A percentile compares a stretch with the other conserved stretches of the same genome.
Evolutionary conservation across 2,113 vertebrate genomes (phyloP).

Genomic region (Tetrao urogallus): DNA sequence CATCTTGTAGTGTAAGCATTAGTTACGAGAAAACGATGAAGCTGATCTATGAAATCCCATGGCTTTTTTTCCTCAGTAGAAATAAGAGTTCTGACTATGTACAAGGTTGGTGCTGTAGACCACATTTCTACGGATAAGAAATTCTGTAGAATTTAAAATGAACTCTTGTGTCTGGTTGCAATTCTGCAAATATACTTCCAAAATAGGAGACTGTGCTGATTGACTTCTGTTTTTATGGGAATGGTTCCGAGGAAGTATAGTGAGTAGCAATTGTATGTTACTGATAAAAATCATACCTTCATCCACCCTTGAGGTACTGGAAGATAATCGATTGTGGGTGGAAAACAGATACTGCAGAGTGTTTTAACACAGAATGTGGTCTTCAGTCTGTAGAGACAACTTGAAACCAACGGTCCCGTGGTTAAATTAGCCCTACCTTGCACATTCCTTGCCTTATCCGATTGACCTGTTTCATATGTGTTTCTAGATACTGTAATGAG

Average conservation of each 20-base stretch:
- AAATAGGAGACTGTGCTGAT: not conserved
- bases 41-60: not conserved
- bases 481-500: not conserved
- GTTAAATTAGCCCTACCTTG: not conserved
- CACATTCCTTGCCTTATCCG: not conserved
- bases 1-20: not conserved
- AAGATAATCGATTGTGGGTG: not conserved
- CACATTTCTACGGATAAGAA: not conserved
- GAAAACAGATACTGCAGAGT: not conserved
- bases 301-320: not conserved
- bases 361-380: not conserved
- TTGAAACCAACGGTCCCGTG: not conserved
- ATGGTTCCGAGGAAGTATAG: not conserved
- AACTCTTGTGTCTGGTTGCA: not conserved
- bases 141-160: not conserved
- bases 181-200: not conserved
- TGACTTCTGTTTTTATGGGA: not conserved
- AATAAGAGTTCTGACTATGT: not conserved
- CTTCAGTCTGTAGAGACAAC: not conserved
- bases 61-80: not conserved
- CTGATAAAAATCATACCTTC: not conserved
- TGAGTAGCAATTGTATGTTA: not conserved
- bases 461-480: not conserved
- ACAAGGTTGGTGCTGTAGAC: not conserved
- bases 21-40: not conserved